Percentiles rank a stretch among this genome's conserved stretches.
phyloP scores from a whole-genome alignment of 2,797 vertebrate species.

The Squalus acanthias region DNA sequence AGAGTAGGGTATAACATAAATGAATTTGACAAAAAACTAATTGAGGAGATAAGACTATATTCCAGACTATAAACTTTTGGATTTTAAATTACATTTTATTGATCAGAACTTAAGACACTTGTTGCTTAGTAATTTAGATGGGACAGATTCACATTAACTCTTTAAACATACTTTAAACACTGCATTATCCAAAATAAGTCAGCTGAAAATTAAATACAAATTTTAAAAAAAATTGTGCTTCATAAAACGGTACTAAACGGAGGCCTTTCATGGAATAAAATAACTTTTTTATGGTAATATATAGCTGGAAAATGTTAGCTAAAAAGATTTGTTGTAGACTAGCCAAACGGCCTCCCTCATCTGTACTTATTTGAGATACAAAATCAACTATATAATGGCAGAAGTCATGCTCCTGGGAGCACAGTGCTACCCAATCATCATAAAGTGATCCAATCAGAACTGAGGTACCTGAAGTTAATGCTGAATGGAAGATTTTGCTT shows the following conservation, averaged over 20 bases:
- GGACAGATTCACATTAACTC: neutral
- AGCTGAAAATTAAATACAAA: neutral
- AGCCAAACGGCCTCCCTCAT: neutral
- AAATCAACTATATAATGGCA: neutral
- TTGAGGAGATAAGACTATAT: neutral
- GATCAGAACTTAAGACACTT: neutral
- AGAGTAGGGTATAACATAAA: neutral
- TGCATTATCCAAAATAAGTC: neutral
- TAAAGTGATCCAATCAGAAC: neutral
- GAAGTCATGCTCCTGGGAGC: neutral
- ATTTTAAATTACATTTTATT: neutral
- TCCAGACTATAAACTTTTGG: neutral
- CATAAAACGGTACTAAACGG: neutral
- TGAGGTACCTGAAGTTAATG: neutral
- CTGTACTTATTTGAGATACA: neutral
- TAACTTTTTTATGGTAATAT: neutral
- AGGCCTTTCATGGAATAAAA: neutral
- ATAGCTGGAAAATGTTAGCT: neutral
- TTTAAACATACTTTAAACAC: neutral
- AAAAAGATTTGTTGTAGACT: neutral
- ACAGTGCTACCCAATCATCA: neutral
- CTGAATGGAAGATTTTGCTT: neutral
- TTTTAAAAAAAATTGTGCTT: neutral
- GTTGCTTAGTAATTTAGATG: neutral
- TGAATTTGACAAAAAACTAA: neutral